Conservation (phyloP, 2,888 invertebrate species). For the Acanthacorydalis orientalis region DNA sequence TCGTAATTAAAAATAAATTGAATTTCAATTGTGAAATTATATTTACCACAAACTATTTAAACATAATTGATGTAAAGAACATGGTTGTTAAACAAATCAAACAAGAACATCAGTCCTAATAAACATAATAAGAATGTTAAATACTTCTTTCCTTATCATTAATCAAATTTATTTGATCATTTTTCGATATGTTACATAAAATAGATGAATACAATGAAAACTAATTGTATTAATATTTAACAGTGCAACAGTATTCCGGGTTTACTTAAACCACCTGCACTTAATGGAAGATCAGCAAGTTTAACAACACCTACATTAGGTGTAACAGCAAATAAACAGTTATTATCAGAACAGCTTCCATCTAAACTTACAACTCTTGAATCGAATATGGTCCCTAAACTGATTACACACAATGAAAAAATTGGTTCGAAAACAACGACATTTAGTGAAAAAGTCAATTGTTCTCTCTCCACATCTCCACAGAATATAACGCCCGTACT, state of each 20-base stretch:
- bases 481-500: background rate
- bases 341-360: slow-evolving; percentile 1
- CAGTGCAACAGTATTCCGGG: slow-evolving; percentile 46
- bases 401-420: slow-evolving; percentile 26
- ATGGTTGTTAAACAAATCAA: no score
- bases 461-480: background rate
- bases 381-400: slow-evolving; percentile 17
- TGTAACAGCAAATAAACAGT: background rate
- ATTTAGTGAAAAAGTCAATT: slow-evolving; percentile 23
- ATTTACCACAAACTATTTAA: no score
- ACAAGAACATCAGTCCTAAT: no score
- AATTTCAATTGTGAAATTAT: no score
- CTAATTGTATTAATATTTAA: slow-evolving; percentile 16
- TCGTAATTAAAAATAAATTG: no score
- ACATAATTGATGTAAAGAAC: no score
- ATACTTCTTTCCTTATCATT: background rate
- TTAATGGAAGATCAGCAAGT: slow-evolving; percentile 2
- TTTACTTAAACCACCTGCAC: slow-evolving; percentile 42
- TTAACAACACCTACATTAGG: slow-evolving; percentile 21
- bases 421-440: slow-evolving; percentile 24
- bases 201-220: background rate
- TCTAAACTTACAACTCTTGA: slow-evolving; percentile 7
- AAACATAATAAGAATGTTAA: no score
- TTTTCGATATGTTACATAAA: slow-evolving; percentile 1
- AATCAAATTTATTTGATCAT: background rate